These are phyloP conservation scores for Pseudomyrmex sp. DNA, from an alignment of 1,140 invertebrate species.

Conservation along the genomic window DNA sequence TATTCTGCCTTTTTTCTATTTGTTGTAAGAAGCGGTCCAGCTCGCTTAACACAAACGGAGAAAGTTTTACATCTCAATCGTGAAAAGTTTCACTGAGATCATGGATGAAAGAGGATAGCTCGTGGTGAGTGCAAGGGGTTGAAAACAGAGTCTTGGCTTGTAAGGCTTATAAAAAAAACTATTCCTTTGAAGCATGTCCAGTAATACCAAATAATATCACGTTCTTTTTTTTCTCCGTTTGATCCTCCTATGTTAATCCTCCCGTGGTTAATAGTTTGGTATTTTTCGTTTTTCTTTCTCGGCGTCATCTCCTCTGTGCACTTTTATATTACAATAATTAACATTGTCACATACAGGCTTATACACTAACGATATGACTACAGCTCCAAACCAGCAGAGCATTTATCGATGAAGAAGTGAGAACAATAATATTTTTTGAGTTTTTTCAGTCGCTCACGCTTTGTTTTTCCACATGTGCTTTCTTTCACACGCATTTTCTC, in stretches of 20 bases:
- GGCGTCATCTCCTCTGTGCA: slow-evolving; percentile 32
- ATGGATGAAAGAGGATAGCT: slow-evolving; percentile 13
- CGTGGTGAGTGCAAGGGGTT: slow-evolving; percentile 50
- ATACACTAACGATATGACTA: slow-evolving; percentile 84
- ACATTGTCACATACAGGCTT: slow-evolving; percentile 84
- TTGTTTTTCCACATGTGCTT: slow-evolving; percentile 25
- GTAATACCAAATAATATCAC: slow-evolving; percentile 77
- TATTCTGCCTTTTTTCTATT: slow-evolving; percentile 16
- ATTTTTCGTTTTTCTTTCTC: slow-evolving; percentile 38
- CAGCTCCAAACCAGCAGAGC: slow-evolving; percentile 84
- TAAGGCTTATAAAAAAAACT: slow-evolving; percentile 84
- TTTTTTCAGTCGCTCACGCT: slow-evolving; percentile 51
- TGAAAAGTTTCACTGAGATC: slow-evolving; percentile 76
- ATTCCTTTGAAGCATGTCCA: slow-evolving; percentile 78
- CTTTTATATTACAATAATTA: slow-evolving; percentile 84
- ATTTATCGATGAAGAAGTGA: slow-evolving; percentile 80
- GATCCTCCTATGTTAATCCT: slow-evolving; percentile 42
- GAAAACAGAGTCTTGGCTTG: slow-evolving; percentile 80
- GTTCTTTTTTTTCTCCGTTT: slow-evolving; percentile 50
- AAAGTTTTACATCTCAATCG: slow-evolving; percentile 66
- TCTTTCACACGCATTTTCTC: background rate
- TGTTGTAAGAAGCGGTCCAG: slow-evolving; percentile 67
- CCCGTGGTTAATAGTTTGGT: slow-evolving; percentile 71
- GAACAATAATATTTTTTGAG: slow-evolving; percentile 80
- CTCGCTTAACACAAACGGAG: slow-evolving; percentile 77